Percentiles rank a stretch among this genome's conserved stretches.
phyloP scores from a whole-genome alignment of 2,113 vertebrate genomes.

The Cyrtonyx montezumae region DNA sequence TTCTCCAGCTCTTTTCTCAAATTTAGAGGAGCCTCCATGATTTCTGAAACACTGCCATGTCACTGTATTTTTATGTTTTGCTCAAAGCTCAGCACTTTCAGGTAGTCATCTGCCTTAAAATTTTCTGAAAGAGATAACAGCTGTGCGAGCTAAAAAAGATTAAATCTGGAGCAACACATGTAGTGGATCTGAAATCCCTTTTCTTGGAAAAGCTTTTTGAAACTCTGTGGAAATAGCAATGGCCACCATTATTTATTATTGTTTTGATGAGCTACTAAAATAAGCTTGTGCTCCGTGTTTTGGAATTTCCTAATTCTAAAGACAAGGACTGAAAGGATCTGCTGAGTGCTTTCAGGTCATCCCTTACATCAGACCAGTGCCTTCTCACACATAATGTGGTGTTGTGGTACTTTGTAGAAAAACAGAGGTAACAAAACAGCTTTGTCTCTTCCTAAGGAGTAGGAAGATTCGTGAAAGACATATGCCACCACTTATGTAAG shows the following conservation, averaged over 20 bases:
- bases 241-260: not conserved
- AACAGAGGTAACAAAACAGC: not conserved
- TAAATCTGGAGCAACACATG: not conserved
- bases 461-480: constrained; percentile 2
- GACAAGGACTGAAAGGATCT: not conserved
- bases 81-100: not conserved
- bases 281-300: not conserved
- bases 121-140: not conserved
- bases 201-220: not conserved
- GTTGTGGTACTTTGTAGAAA: not conserved
- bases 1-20: not conserved
- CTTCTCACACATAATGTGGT: not conserved
- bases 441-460: not conserved
- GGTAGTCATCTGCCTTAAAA: not conserved
- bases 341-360: not conserved
- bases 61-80: not conserved
- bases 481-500: constrained; percentile 20
- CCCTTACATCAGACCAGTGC: not conserved
- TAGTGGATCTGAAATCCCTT: not conserved
- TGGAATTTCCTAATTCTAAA: not conserved
- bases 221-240: not conserved
- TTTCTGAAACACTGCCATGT: not conserved
- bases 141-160: not conserved
- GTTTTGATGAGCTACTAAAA: not conserved
- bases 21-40: not conserved